Evolutionary conservation across 1,140 invertebrate genomes (phyloP), one percentile per base, ranked within the genome.

Genomic region (Drosophila navojoa): DNA sequence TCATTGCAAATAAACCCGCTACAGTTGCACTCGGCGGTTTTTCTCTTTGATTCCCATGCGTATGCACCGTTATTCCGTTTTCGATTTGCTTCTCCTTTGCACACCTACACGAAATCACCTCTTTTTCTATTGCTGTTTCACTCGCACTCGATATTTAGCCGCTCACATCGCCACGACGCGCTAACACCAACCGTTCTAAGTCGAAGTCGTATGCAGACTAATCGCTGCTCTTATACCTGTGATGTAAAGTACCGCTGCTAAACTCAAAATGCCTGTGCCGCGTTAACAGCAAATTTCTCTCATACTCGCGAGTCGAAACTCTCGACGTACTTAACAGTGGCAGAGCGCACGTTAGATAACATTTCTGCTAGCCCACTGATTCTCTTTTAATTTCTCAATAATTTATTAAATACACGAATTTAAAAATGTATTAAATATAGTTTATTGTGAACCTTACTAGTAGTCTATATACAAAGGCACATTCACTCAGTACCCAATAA

Each of bases 1-100:
- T 10, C 15, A 70, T 71, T 71, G 15, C 32, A 53, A 59, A 53
- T 54, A 58, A 38, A 47, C 6, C 22, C 50, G 44, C 38, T 64
- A 71, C 25, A 63, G 58, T 61, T 69, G 57, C 64, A 74, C 53
- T 64, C 54, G 42, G 52, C 71, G 55, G 29, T 38, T 27, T 49
- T 49, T 49, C 45, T 47, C 4, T 49, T 22, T 49, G 11, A 22
- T 49, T 57, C 32, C 35, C 68, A 62, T 75, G 53, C 68, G 70
- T 71, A 64, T 75, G 72, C 72, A 75, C 72, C 72, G 72, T 71
- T 75, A 75, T 71, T 50, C 59, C 63, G 70, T 55, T 49, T 64
- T 71, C 25, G 19, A 70, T 70, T 58, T 62, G 45, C 61, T 66
- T 54, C 62, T 42, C 53, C 13, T 57, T 71, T 40, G 54, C 69